Base-by-base conservation (phyloP, 1,140 invertebrate species). In the Magallana gigas region DNA sequence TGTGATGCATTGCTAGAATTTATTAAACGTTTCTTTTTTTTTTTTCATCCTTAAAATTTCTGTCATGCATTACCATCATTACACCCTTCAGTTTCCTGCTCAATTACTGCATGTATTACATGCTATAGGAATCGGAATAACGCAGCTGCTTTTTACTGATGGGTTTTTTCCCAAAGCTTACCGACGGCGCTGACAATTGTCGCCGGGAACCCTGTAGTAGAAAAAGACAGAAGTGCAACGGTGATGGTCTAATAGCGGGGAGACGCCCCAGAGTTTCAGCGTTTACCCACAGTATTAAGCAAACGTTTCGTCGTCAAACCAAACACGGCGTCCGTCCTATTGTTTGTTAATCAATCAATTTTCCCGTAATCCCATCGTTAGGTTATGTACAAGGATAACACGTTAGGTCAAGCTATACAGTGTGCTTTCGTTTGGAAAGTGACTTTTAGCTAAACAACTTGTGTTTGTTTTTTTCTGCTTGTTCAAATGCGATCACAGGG, bases 261-360 rank as follows among this genome's bases (percentile, higher is more conserved):
- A 76, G 23, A 76, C 68, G 68, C 68, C 68, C 68, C 68, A 29
- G 12, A 29, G 23, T 48, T 48, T 2, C 5, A 76, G 36, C 68
- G 36, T 76, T 76, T 76, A 76, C 68, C 68, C 18, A 5, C 68
- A 29, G 36, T 76, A 23, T 29, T 76, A 76, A 76, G 36, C 68
- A 76, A 76, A 76, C 68, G 68, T 76, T 76, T 76, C 36, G 18
- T 76, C 68, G 68, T 76, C 68, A 76, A 76, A 76, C 36, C 23
- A 76, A 76, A 76, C 68, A 76, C 11, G 18, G 23, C 68, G 23
- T 29, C 68, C 18, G 8, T 76, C 4, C 68, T 76, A 76, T 76
- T 76, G 68, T 76, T 76, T 76, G 68, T 76, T 76, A 76, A 76
- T 76, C 68, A 76, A 76, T 76, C 68, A 76, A 76, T 76, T 76